A percentile compares a stretch with the other conserved stretches of the same genome.
These are phyloP conservation scores for Pherbina coryleti DNA, from an alignment of 2,888 invertebrate species.

Conservation along the genomic window DNA sequence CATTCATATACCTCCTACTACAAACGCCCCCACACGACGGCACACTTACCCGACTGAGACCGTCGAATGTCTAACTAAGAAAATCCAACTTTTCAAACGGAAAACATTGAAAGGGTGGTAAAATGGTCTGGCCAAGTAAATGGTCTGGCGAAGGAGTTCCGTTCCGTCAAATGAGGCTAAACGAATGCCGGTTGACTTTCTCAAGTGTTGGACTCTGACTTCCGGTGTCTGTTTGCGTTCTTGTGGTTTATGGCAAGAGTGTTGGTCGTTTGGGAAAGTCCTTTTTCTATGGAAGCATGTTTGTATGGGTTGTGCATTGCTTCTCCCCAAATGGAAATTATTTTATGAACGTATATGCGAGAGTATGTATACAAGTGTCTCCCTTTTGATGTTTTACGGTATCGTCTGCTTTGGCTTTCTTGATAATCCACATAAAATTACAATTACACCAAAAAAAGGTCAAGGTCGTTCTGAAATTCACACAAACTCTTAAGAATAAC, in stretches of 20 bases:
- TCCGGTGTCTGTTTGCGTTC: slow-evolving; percentile 50
- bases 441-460: slow-evolving; percentile 56
- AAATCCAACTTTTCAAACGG: slow-evolving; percentile 8
- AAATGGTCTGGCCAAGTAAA: background rate
- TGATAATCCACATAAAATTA: slow-evolving; percentile 66
- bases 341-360: background rate
- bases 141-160: slow-evolving; percentile 32
- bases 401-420: slow-evolving; percentile 52
- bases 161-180: slow-evolving; percentile 32
- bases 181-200: slow-evolving; percentile 43
- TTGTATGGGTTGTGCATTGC: background rate
- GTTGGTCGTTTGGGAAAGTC: slow-evolving; percentile 19
- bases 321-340: slow-evolving; percentile 24
- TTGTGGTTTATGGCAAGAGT: slow-evolving; percentile 1
- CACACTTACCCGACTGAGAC: slow-evolving; percentile 12
- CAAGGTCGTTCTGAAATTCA: slow-evolving; percentile 54
- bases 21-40: background rate
- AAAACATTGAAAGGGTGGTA: slow-evolving; percentile 1
- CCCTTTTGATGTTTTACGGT: slow-evolving; percentile 43
- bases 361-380: slow-evolving; percentile 15
- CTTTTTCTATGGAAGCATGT: background rate
- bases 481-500: slow-evolving; percentile 8
- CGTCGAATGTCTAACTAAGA: slow-evolving; percentile 30
- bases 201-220: slow-evolving; percentile 57
- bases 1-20: slow-evolving; percentile 35